Conservation (phyloP, 2,888 invertebrate genomes). For the Fragum sueziense region DNA sequence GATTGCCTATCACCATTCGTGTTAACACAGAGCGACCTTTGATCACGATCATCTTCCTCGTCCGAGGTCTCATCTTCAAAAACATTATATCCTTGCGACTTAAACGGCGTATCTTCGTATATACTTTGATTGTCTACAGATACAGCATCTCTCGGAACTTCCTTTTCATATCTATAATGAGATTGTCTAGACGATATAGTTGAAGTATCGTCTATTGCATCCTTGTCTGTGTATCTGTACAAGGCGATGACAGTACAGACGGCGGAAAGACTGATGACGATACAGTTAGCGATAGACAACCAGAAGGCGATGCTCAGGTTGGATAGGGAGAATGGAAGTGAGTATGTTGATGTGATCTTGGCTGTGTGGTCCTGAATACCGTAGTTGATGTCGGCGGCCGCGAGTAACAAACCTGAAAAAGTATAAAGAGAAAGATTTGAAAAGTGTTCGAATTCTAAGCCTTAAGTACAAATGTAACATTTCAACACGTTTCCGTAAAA, state of each 20-base stretch:
- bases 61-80: background rate
- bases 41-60: background rate
- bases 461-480: too few species aligned
- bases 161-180: background rate
- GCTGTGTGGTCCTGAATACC: slow-evolving; percentile 33
- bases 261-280: slow-evolving; percentile 22
- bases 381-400: slow-evolving; percentile 26
- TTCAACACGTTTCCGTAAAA: background rate
- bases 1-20: background rate
- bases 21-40: background rate
- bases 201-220: background rate
- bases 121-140: background rate
- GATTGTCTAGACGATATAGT: background rate
- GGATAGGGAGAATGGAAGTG: slow-evolving; percentile 21
- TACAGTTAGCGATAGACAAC: slow-evolving; percentile 26
- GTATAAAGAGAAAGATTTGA: background rate
- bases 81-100: background rate
- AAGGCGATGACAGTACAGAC: slow-evolving; percentile 24
- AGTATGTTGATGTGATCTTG: slow-evolving; percentile 7
- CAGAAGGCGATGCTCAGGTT: slow-evolving; percentile 46
- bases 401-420: slow-evolving; percentile 34
- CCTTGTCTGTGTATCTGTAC: background rate
- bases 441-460: too few species aligned
- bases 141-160: background rate
- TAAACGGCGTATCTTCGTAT: background rate